Percentiles rank a stretch among this genome's conserved stretches.
phyloP scores from a whole-genome alignment of 2,113 vertebrate genomes.

The Mormyrus lacerda region DNA sequence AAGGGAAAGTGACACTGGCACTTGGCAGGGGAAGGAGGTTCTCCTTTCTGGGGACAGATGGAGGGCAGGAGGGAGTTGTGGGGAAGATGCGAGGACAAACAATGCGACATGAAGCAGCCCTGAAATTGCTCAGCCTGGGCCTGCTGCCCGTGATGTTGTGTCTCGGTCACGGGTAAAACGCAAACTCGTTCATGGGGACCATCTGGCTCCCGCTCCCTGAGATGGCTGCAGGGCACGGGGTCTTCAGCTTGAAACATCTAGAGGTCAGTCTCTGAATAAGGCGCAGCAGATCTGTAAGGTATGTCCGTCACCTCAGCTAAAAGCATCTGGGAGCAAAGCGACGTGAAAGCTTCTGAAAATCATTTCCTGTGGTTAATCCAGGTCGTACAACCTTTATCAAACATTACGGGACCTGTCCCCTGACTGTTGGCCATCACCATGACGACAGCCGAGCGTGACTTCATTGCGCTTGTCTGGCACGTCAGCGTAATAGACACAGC shows the following conservation, averaged over 20 bases:
- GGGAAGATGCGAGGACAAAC: background rate
- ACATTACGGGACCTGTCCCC: background rate
- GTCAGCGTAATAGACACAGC: background rate
- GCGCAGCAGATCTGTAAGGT: background rate
- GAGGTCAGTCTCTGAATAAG: background rate
- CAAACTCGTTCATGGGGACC: background rate
- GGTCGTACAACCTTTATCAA: background rate
- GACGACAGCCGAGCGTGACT: background rate
- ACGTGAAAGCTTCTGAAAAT: background rate
- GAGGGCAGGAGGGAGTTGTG: background rate
- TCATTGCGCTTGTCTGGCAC: background rate
- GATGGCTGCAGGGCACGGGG: background rate
- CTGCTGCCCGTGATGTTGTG: background rate
- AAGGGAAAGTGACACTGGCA: background rate
- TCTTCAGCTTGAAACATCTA: background rate
- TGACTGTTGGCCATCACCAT: background rate
- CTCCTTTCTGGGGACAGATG: background rate
- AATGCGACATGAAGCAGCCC: background rate
- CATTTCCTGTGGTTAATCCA: background rate
- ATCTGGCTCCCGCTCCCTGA: background rate
- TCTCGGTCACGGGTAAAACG: background rate
- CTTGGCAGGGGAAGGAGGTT: background rate
- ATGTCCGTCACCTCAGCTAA: background rate
- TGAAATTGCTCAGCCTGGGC: background rate
- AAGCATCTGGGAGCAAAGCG: background rate